phyloP scores from a whole-genome alignment of 2,113 vertebrate genomes.

The Zosterops pallidus region DNA sequence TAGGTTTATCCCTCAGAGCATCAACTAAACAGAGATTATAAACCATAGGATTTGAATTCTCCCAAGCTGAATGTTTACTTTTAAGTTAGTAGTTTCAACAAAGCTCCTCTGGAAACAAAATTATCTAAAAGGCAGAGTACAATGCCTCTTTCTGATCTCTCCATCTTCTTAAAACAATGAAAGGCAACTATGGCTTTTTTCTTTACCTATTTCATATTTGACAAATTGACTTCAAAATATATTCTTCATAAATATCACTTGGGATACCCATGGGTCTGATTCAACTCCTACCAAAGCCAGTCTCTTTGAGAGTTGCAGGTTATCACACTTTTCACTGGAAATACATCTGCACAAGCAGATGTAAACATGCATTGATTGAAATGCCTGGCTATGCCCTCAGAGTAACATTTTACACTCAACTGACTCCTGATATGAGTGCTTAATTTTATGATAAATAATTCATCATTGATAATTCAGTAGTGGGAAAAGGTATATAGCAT shows the following conservation, averaged over 20 bases:
- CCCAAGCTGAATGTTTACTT: neutral
- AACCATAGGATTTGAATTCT: neutral
- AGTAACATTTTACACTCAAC: neutral
- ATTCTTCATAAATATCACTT: neutral
- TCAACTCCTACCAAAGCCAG: neutral
- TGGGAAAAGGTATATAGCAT: neutral
- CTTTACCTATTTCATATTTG: neutral
- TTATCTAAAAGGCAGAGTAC: neutral
- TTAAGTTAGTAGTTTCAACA: neutral
- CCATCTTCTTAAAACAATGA: neutral
- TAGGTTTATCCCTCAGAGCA: neutral
- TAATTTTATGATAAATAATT: conserved; percentile 32
- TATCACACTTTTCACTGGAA: neutral
- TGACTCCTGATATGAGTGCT: neutral
- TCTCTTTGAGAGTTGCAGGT: neutral
- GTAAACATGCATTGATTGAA: neutral
- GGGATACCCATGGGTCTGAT: neutral
- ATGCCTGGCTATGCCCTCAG: neutral
- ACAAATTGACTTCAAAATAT: neutral
- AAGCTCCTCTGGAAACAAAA: neutral
- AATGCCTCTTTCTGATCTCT: neutral
- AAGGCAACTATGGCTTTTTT: neutral
- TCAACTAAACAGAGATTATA: neutral
- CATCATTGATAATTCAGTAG: neutral
- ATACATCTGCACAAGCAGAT: neutral